Evolutionary conservation across 2,888 invertebrate species (phyloP), one percentile per base, ranked within the genome.

Genomic region (Limnephilus rhombicus): DNA sequence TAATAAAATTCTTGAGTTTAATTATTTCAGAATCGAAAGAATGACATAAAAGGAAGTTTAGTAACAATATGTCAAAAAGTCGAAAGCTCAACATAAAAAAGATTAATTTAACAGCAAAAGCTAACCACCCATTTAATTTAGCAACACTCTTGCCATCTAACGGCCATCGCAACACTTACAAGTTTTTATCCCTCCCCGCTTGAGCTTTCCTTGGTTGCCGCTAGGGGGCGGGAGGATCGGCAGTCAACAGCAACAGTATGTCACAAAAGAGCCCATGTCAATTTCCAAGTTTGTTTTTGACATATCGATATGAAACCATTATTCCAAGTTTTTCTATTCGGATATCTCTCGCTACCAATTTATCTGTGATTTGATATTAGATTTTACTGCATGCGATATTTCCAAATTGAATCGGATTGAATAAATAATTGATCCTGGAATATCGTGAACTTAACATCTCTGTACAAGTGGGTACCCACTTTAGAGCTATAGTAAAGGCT

Each of bases 211-310:
- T 12, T 34, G 34, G 13, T 80, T 34, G 15, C 88, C 68, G 41
- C 88, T 37, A 13, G 83, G 86, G 86, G 15, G 49, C 49, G 49
- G 49, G 29, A 5, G 11, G 49, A 68, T 68, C 68, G 24, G 24
- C 68, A 86, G 86, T 45, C 49, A 41, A 68, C 15, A 68, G 34
- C 34, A 12, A 87, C 31, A 31, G 31, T 68, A 31, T 53, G 53
- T 87, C 68, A 68, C 68, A 53, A 87, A 87, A 87, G 68, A 18
- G 29, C 31, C 15, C 49, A 29, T 68, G 87, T 87, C 87, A 53
- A 87, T 18, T 68, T 87, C 53, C 9, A 68, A 87, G 53, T 87
- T 53, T 87, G 29, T 31, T 29, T 31, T 13, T 53, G 87, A 87
- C 53, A 87, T 31, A 53, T 53, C 34, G 34, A 87, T 49, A 49